Evolutionary conservation across 2,113 vertebrate genomes (phyloP), one percentile per base, ranked within the genome.

Genomic region (Cinclus cinclus): DNA sequence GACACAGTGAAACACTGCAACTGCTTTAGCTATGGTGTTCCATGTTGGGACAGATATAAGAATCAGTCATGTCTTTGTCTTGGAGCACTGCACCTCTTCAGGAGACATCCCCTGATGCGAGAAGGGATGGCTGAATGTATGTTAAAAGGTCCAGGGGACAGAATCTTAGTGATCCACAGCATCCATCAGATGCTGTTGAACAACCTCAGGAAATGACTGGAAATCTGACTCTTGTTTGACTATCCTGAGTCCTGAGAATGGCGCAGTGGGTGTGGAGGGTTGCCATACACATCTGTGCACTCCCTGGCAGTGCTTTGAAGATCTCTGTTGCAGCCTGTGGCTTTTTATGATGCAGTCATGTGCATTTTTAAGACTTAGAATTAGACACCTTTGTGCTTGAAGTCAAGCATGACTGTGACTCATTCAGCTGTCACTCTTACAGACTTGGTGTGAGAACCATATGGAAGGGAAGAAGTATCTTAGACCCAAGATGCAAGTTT

Each of bases 131-230:
- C 55, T 87, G 77, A 95, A 92, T 64, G 31, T 89, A 22, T 95
- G 68, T 83, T 93, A 93, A 94, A 93, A 95, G 85, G 71, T 93
- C 85, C 41, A 68, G 79, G 64, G 79, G 73, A 95, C 82, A 94
- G 80, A 96, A 94, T 95, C 79, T 97, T 96, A 96, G 93, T 94
- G 96, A 97, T 96, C 96, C 96, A 78, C 90, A 89, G 75, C 94
- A 67, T 95, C 65, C 47, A 82, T 94, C 80, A 79, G 83, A 90
- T 83, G 70, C 81, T 89, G 62, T 84, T 55, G 60, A 94, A 63
- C 91, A 80, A 71, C 83, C 44, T 92, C 91, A 95, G 95, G 89
- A 96, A 96, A 94, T 86, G 78, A 90, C 53, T 83, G 49, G 92
- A 89, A 97, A 96, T 92, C 63, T 95, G 93, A 94, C 87, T 91